Conservation (phyloP, 2,113 vertebrate species). For the Salvator merianae region DNA sequence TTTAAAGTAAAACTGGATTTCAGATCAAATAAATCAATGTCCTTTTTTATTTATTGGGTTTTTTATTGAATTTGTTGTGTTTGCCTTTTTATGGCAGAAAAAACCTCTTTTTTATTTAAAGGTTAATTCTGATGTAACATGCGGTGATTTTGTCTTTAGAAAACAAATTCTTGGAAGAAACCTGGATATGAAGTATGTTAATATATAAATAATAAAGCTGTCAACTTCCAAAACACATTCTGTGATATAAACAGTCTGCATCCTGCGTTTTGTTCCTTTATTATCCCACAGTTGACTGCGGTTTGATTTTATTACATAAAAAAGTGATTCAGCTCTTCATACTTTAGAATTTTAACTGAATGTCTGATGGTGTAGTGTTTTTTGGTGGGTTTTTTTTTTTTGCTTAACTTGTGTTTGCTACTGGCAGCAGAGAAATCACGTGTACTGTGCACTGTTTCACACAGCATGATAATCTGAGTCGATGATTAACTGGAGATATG, state of each 20-base stretch:
- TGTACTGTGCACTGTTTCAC: too few species aligned
- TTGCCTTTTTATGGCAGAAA: conserved; percentile 23
- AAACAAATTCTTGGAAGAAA: conserved; percentile 25
- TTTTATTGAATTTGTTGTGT: neutral
- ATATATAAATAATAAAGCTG: neutral
- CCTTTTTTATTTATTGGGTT: conserved; percentile 36
- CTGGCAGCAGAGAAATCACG: neutral
- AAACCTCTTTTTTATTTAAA: neutral
- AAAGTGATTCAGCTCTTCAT: neutral
- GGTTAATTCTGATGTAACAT: conserved; percentile 20
- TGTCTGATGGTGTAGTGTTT: neutral
- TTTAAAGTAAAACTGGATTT: conserved; percentile 40
- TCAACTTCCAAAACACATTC: neutral
- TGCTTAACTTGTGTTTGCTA: neutral
- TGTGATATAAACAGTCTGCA: neutral
- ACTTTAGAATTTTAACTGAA: conserved; percentile 6
- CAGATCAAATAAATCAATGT: conserved; percentile 38
- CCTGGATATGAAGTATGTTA: conserved; percentile 15
- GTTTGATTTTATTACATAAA: neutral
- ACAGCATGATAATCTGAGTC: too few species aligned
- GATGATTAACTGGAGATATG: too few species aligned
- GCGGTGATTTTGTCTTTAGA: conserved; percentile 12
- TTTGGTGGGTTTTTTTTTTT: neutral
- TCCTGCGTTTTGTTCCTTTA: neutral
- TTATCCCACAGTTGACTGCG: neutral